Evolutionary conservation across 92 coral and sea anemone species (phyloP).

Genomic region (Siderastrea siderea): DNA sequence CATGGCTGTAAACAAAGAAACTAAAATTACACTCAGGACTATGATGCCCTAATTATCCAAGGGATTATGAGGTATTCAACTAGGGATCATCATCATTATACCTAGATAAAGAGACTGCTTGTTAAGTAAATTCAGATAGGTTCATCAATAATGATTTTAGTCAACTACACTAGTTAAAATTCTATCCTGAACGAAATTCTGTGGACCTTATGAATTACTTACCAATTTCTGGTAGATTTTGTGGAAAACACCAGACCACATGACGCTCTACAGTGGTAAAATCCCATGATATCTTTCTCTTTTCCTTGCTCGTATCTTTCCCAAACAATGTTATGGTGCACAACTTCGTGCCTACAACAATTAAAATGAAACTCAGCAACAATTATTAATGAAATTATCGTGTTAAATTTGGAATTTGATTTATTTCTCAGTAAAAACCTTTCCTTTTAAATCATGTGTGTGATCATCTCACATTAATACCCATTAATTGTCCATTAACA

Average conservation of each 20-base stretch:
- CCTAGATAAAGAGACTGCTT: too few relatives aligned
- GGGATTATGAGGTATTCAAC: too few relatives aligned
- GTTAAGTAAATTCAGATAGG: too few relatives aligned
- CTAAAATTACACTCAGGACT: neutral
- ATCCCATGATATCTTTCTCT: conserved; percentile 41
- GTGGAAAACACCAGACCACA: conserved; percentile 64
- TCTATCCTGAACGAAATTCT: too few relatives aligned
- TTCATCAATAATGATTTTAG: neutral
- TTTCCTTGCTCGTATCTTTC: conserved; percentile 20
- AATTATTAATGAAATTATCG: too few relatives aligned
- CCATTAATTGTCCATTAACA: too few relatives aligned
- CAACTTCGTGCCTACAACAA: conserved; percentile 48
- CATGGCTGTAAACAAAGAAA: conserved; percentile 15
- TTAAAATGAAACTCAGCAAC: neutral
- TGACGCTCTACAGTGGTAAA: conserved; percentile 47
- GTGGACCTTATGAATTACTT: neutral
- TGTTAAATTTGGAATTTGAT: too few relatives aligned
- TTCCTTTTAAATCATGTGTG: too few relatives aligned
- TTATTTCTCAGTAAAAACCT: too few relatives aligned
- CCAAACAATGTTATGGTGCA: conserved; percentile 18
- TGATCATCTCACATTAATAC: too few relatives aligned
- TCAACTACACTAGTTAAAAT: neutral
- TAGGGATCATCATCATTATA: too few relatives aligned
- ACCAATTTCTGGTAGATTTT: conserved; percentile 49
- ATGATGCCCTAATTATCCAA: too few relatives aligned